Evolutionary conservation across 2,888 invertebrate genomes (phyloP), one percentile per base, ranked within the genome.

Genomic region (Protonemura montana): DNA sequence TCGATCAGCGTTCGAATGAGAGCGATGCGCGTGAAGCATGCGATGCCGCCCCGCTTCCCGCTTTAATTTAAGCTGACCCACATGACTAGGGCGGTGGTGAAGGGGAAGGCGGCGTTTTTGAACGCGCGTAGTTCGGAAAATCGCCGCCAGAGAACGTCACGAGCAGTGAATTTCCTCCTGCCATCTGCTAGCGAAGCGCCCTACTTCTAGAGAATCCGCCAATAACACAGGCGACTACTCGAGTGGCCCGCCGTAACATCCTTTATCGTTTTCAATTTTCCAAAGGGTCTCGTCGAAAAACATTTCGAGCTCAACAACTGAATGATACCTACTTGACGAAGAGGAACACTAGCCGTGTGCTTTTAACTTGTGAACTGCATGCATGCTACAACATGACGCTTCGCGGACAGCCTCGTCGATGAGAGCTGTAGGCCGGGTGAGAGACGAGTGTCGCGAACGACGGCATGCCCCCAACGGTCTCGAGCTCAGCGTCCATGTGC

Each of bases 401-500:
- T 78, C 27, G 78, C 78, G 7, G 27, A 78, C 21, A 26, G 27
- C 28, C 26, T 2, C 35, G 59, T 21, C 21, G 59, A 21, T 59
- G 59, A 59, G 16, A 1, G 59, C 21, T 21, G 59, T 21, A 10
- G 59, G 16, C 13, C 42, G 80, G 80, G 82, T 30, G 59, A 13
- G 35, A 76, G 27, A 81, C 82, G 86, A 86, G 87, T 85, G 87
- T 28, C 30, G 35, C 87, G 59, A 7, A 21, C 41, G 77, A 82
- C 89, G 90, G 90, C 90, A 93, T 93, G 93, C 92, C 93, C 91
- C 92, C 93, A 93, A 91, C 92, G 93, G 82, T 85, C 80, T 30
- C 82, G 35, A 89, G 90, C 88, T 89, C 91, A 88, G 90, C 91
- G 90, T 92, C 91, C 90, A 94, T 94, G 94, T 94, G 94, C 91